Evolutionary conservation across 2,113 vertebrate species (phyloP), one percentile per base, ranked within the genome.

Genomic region (Podarcis muralis): DNA sequence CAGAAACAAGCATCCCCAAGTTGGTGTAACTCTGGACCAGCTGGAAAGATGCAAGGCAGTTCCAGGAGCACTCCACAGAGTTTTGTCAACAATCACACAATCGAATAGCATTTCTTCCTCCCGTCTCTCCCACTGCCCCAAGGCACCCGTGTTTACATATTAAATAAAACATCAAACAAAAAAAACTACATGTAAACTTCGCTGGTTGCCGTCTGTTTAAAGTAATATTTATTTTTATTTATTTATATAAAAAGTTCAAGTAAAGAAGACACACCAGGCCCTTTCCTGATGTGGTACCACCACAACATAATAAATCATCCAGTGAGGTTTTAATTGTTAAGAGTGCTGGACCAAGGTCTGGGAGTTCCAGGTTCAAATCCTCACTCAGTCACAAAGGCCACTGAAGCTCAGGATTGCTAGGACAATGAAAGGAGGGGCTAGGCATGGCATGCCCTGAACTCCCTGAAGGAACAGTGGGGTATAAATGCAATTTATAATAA

Each of bases 161-260:
- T 94, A 94, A 91, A 95, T 93, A 93, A 77, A 90, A 57, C 69
- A 87, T 87, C 23, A 82, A 90, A 65, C 90, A 69, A 91, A 88
- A 43, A 86, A 86, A 90, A 79, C 82, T 57, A n/a, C 90, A 85
- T 91, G 95, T 95, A 95, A 96, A 96, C 94, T 91, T 90, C 2
- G 84, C 16, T 22, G 18, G 57, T 57, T 15, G 23, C 11, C 68
- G 23, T 27, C 7, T 11, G 22, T 37, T 25, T 53, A 84, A 65
- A n/a, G n/a, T n/a, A 40, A 59, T 87, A 37, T 77, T 37, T 68
- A 22, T 69, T 27, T 16, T 12, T 72, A 27, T 53, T 37, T 62
- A 30, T 71, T 35, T 43, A 7, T 43, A 43, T 43, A 71, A 37
- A 43, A 81, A 43, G 25, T 90, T 95, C 92, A 91, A 93, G 94